Evolutionary conservation across 2,113 vertebrate genomes (phyloP).

Genomic region (Pontoporia blainvillei): DNA sequence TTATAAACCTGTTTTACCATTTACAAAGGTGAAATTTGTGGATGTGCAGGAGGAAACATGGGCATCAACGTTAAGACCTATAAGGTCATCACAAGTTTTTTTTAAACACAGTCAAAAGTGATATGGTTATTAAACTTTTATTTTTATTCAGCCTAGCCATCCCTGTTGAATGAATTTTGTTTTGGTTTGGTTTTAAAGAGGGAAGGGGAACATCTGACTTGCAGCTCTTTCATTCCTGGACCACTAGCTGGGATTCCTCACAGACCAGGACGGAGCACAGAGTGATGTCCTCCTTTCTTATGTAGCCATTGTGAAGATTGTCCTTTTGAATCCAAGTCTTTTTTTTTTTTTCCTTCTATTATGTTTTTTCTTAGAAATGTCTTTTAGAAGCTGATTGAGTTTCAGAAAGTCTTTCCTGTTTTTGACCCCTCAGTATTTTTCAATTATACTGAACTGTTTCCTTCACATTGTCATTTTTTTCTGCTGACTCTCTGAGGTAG

Average conservation of each 20-base stretch:
- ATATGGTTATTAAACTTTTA: neutral
- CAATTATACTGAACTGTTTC: neutral
- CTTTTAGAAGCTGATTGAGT: neutral
- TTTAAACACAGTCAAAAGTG: neutral
- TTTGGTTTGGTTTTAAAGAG: conserved; percentile 15
- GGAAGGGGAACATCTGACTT: neutral
- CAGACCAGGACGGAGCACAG: neutral
- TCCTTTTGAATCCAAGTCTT: neutral
- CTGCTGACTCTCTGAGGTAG: neutral
- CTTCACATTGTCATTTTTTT: neutral
- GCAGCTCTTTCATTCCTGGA: neutral
- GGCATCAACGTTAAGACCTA: neutral
- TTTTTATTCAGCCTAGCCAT: too few relatives aligned
- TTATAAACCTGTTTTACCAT: neutral
- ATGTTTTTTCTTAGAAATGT: neutral
- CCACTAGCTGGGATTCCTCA: neutral
- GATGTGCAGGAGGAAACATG: neutral
- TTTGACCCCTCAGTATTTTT: neutral
- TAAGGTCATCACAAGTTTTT: neutral
- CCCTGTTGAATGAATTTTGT: neutral
- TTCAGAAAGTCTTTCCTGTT: neutral
- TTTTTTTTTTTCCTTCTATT: neutral
- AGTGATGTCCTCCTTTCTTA: neutral
- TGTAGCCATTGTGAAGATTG: neutral
- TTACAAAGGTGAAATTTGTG: neutral